These are phyloP conservation scores for Oegoconia quadripuncta DNA, from an alignment of 2,888 invertebrate species.

Conservation along the genomic window DNA sequence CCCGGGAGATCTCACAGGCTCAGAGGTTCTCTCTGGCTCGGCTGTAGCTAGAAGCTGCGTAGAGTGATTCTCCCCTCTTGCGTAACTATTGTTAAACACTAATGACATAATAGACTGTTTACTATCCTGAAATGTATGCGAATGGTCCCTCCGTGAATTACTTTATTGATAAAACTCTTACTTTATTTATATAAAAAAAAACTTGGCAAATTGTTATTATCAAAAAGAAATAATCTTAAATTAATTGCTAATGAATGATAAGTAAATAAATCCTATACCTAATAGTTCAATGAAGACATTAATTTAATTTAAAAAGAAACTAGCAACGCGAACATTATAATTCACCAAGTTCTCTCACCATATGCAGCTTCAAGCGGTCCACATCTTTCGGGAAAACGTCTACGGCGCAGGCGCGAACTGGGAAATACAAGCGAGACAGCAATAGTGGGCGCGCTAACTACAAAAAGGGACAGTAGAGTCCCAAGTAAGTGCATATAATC, in stretches of 20 bases:
- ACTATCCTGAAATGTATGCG: too few relatives aligned
- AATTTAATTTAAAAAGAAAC: neutral
- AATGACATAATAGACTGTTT: too few relatives aligned
- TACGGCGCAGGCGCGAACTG: slow-evolving; percentile 63
- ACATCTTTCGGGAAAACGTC: slow-evolving; percentile 60
- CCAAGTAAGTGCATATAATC: slow-evolving; percentile 57
- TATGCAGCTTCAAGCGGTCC: slow-evolving; percentile 64
- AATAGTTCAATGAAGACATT: too few relatives aligned
- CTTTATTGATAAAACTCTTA: too few relatives aligned
- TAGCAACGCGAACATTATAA: slow-evolving; percentile 5
- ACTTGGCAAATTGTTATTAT: too few relatives aligned
- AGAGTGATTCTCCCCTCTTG: slow-evolving; percentile 66
- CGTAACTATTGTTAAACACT: slow-evolving; percentile 65
- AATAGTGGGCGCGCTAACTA: slow-evolving; percentile 23
- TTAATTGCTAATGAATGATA: too few relatives aligned
- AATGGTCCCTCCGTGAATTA: too few relatives aligned
- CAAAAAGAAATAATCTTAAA: too few relatives aligned
- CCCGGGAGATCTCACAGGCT: slow-evolving; percentile 61
- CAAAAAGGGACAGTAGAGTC: slow-evolving; percentile 36
- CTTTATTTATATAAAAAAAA: too few relatives aligned
- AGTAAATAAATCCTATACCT: too few relatives aligned
- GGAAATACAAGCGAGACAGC: slow-evolving; percentile 50
- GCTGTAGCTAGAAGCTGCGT: slow-evolving; percentile 61
- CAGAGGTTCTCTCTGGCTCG: slow-evolving; percentile 64
- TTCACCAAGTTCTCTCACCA: slow-evolving; percentile 30